Base-by-base conservation (phyloP, 2,797 vertebrate genomes). In the Rachycentron canadum region DNA sequence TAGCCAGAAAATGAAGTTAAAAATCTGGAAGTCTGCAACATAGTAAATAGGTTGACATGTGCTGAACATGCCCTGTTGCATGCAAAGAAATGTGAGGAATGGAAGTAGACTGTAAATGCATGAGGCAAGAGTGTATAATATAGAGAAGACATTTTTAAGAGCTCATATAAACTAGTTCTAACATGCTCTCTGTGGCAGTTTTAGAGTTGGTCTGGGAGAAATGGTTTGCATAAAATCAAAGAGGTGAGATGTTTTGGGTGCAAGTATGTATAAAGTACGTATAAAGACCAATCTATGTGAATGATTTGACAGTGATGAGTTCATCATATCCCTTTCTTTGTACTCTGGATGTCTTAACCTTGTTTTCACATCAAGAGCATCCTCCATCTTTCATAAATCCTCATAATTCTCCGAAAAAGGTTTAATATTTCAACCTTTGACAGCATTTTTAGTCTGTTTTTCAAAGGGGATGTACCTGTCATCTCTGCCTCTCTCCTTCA, bases 351-450 rank as follows among this genome's bases (percentile, higher is more conserved):
- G 14, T 30, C 67, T 71, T 50, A 49, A 65, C 60, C 45, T 45
- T 38, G 50, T 66, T 17, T 74, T 58, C 58, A 62, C 73, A 65
- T 73, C 41, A 21, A 74, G 23, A 76, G 30, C 21, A 28, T 78
- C 52, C 38, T 79, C 32, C 60, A 73, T 78, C 69, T 84, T 86
- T 87, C 23, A 90, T 55, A 82, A 59, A 75, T 64, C 45, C 55
- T 69, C 38, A 49, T 74, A 69, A 79, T 73, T 81, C 69, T 58
- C n/a, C 8, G 13, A 57, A 85, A 73, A 81, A 62, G 2, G 10
- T 69, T 85, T 40, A 85, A 86, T 85, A 83, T 88, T 81, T 91
- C 45, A 87, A 69, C 43, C 60, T 72, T 62, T 75, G 40, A 53
- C 53, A 38, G 84, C 30, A 25, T 73, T 73, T 59, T 45, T 28